A percentile compares a stretch with the other conserved stretches of the same genome.
Conservation (phyloP, 2,888 invertebrate species). For the Amphipyra berbera region DNA sequence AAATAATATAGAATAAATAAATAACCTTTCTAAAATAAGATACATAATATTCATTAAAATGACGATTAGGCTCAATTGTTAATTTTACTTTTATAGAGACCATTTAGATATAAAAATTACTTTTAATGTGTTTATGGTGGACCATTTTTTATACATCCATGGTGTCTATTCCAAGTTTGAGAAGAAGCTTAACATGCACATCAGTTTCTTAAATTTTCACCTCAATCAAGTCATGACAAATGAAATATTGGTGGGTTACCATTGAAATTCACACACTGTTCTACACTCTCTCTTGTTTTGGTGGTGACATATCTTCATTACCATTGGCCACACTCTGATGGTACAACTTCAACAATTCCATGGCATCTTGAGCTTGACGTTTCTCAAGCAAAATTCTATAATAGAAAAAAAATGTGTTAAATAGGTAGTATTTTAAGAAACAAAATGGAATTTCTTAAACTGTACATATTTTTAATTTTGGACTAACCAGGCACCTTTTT, state of each 20-base stretch:
- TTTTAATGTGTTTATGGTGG: no score
- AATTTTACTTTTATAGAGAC: neutral
- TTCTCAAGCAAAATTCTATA: conserved; percentile 93
- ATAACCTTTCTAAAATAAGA: neutral
- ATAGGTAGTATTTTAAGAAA: neutral
- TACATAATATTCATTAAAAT: neutral
- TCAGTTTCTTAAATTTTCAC: conserved; percentile 7
- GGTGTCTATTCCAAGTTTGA: no score
- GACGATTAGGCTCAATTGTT: neutral
- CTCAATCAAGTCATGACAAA: conserved; percentile 55
- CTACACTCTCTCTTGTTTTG: conserved; percentile 85
- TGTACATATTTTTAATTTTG: no score
- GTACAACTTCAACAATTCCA: conserved; percentile 95
- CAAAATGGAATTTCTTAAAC: no score
- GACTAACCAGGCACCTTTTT: no score
- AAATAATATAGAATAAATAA: neutral
- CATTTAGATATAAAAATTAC: neutral
- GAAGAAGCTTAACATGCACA: neutral
- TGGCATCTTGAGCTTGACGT: conserved; percentile 95
- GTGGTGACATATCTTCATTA: conserved; percentile 84
- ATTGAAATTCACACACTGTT: conserved; percentile 42
- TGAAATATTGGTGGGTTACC: conserved; percentile 54
- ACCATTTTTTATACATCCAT: no score
- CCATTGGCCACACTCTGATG: conserved; percentile 89
- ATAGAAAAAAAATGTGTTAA: conserved; percentile 36